A percentile compares a stretch with the other conserved stretches of the same genome.
Conservation (phyloP, 1,140 invertebrate species). For the Trichogramma pretiosum region DNA sequence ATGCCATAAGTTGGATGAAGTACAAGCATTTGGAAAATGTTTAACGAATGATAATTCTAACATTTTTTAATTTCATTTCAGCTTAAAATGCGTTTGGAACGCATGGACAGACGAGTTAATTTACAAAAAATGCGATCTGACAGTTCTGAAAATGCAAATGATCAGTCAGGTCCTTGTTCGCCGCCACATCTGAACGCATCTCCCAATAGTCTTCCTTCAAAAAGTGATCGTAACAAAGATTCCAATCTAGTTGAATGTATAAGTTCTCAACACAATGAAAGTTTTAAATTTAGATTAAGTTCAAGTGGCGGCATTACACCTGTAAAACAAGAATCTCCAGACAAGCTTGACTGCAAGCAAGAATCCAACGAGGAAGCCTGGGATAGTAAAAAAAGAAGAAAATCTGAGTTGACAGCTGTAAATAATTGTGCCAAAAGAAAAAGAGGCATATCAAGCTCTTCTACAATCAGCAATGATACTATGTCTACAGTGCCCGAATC, state of each 20-base stretch:
- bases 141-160: slow-evolving; percentile 34
- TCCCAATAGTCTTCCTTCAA: slow-evolving; percentile 30
- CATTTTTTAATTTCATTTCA: too few species aligned
- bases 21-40: too few species aligned
- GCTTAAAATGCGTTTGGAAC: slow-evolving; percentile 49
- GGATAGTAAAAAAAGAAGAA: slow-evolving; percentile 39
- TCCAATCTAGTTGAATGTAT: slow-evolving; percentile 26
- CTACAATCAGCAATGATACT: slow-evolving; percentile 39
- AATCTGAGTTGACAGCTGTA: slow-evolving; percentile 29
- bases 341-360: slow-evolving; percentile 32
- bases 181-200: slow-evolving; percentile 32
- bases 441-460: slow-evolving; percentile 40
- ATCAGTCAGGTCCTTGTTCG: slow-evolving; percentile 33
- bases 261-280: slow-evolving; percentile 37
- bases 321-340: slow-evolving; percentile 34
- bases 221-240: slow-evolving; percentile 32
- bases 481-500: slow-evolving; percentile 26
- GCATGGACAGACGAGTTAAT: slow-evolving; percentile 47
- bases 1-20: too few species aligned
- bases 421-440: slow-evolving; percentile 33
- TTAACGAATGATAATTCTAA: too few species aligned
- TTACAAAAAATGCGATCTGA: slow-evolving; percentile 40
- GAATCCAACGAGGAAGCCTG: slow-evolving; percentile 29
- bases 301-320: slow-evolving; percentile 41
- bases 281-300: slow-evolving; percentile 42